Evolutionary conservation across 2,113 vertebrate species (phyloP).

Genomic region (cattle (Bos taurus)): DNA sequence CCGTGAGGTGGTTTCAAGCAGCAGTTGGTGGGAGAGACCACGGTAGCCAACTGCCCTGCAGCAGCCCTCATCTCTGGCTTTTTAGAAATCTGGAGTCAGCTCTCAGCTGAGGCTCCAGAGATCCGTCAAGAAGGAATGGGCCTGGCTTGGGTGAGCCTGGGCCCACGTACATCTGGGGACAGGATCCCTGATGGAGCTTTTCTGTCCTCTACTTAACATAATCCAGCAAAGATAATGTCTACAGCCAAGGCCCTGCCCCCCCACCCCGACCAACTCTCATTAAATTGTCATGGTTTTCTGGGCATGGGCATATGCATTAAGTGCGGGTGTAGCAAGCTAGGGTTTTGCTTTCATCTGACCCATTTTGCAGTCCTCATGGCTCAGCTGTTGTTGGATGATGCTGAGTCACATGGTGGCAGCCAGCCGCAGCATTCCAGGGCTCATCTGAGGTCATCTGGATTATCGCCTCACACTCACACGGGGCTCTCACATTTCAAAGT

Average conservation of each 20-base stretch:
- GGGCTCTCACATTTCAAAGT: neutral
- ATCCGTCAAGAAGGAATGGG: neutral
- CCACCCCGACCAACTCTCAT: neutral
- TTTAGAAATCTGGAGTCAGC: neutral
- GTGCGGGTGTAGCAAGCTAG: neutral
- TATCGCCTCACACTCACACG: neutral
- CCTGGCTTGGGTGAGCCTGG: neutral
- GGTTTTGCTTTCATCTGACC: neutral
- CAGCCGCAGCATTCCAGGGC: neutral
- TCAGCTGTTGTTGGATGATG: neutral
- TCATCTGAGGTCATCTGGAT: neutral
- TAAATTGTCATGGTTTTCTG: neutral
- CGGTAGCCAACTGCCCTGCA: neutral
- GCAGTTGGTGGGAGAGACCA: neutral
- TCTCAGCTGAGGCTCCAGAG: neutral
- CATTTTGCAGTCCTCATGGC: neutral
- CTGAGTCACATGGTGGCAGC: slow-evolving; percentile 3
- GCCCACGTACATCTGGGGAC: neutral
- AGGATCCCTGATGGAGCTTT: neutral
- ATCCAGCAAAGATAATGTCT: neutral
- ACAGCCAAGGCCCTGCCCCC: neutral
- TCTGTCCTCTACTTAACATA: neutral
- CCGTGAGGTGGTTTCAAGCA: neutral
- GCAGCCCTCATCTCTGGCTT: neutral
- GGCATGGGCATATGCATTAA: neutral